phyloP scores from a whole-genome alignment of 1,140 invertebrate genomes.

The Phocides pigmalion region DNA sequence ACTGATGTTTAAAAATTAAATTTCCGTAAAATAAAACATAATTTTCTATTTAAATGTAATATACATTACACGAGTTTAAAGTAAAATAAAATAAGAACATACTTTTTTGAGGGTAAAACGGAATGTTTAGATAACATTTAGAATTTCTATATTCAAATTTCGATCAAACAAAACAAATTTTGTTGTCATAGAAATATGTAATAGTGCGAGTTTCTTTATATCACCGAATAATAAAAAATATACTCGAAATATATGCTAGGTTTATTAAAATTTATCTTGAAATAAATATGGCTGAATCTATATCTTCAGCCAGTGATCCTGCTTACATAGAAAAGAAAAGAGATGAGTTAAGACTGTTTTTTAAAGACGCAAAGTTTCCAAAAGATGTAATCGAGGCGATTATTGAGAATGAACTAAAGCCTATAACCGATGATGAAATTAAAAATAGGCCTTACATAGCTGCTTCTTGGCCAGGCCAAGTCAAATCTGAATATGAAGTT shows the following conservation, averaged over 20 bases:
- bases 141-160: slow-evolving; percentile 37
- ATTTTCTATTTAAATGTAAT: too few relatives aligned
- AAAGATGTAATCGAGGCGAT: slow-evolving; percentile 57
- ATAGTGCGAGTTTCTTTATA: neutral
- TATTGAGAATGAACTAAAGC: slow-evolving; percentile 72
- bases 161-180: slow-evolving; percentile 35
- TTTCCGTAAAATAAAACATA: too few relatives aligned
- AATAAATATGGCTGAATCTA: slow-evolving; percentile 37
- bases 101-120: neutral
- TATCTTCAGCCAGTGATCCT: slow-evolving; percentile 21
- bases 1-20: too few relatives aligned
- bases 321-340: slow-evolving; percentile 60
- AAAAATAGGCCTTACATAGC: slow-evolving; percentile 59
- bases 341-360: slow-evolving; percentile 61
- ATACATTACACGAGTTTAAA: too few relatives aligned
- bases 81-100: too few relatives aligned
- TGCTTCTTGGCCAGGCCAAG: slow-evolving; percentile 51
- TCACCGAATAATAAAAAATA: neutral
- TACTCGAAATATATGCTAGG: neutral
- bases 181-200: slow-evolving; percentile 34
- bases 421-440: slow-evolving; percentile 42
- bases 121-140: slow-evolving; percentile 3
- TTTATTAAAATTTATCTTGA: neutral
- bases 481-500: slow-evolving; percentile 72
- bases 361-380: slow-evolving; percentile 61